Conservation (phyloP, 2,888 invertebrate species). For the Elaeidobius kamerunicus region DNA sequence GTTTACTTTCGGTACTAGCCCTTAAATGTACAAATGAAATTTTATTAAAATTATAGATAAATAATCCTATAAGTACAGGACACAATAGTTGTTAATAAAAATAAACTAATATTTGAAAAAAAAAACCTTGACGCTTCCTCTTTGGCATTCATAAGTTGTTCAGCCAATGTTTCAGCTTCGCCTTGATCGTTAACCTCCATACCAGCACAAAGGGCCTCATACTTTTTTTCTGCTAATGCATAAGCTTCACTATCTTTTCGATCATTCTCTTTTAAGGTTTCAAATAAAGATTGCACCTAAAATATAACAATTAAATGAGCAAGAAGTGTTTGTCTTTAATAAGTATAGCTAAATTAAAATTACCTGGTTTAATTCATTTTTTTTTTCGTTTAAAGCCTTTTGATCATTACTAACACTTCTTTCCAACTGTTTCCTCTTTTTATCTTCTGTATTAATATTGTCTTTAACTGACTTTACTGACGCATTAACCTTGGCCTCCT, state of each 20-base stretch:
- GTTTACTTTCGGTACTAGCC: constrained; percentile 75
- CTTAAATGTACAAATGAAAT: no score
- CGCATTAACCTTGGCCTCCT: constrained; percentile 64
- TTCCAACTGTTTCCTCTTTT: constrained; percentile 64
- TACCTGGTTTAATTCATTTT: constrained; percentile 56
- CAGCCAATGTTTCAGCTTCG: constrained; percentile 78
- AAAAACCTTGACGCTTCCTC: constrained; percentile 62
- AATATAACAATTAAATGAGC: constrained; percentile 3
- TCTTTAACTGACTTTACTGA: constrained; percentile 63
- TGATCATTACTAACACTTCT: constrained; percentile 68
- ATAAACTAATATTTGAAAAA: no score
- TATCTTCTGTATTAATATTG: constrained; percentile 64
- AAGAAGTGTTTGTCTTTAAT: not conserved
- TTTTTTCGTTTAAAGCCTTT: constrained; percentile 57
- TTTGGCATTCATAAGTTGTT: constrained; percentile 82
- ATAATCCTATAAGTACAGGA: no score
- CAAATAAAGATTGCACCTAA: constrained; percentile 59
- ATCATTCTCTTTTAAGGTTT: constrained; percentile 65
- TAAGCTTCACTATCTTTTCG: constrained; percentile 65
- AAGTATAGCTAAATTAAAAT: not conserved
- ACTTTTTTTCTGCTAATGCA: constrained; percentile 70
- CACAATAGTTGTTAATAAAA: no score
- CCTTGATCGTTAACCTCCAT: constrained; percentile 75
- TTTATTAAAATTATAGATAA: no score
- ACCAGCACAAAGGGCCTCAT: constrained; percentile 83